Percentiles rank a stretch among this genome's conserved stretches.
Evolutionary conservation across 2,888 invertebrate genomes (phyloP).

Genomic region (Theretra japonica): DNA sequence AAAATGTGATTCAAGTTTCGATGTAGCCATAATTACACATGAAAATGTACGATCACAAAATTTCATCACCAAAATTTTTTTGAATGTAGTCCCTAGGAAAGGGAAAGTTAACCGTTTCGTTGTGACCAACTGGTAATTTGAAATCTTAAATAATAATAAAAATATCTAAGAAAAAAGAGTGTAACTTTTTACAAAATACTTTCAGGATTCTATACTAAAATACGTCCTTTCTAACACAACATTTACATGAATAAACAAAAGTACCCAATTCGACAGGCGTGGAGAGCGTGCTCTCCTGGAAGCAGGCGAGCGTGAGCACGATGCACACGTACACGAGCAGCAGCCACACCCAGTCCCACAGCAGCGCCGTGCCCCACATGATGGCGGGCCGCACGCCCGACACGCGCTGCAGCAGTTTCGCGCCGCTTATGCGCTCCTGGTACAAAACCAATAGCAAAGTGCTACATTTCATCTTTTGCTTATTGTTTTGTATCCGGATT

Average conservation of each 20-base stretch:
- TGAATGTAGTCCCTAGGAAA: too few species aligned
- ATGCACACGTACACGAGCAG: constrained; percentile 84
- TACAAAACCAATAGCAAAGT: not conserved
- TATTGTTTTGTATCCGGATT: too few species aligned
- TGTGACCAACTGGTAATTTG: too few species aligned
- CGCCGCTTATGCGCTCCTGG: constrained; percentile 87
- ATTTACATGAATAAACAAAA: not conserved
- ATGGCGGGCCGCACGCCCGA: constrained; percentile 88
- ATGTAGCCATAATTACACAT: not conserved
- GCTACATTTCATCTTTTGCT: not conserved
- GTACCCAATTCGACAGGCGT: constrained; percentile 82
- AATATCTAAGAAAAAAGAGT: too few species aligned
- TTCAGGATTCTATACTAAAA: too few species aligned
- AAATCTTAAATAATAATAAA: too few species aligned
- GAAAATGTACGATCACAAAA: constrained; percentile 8
- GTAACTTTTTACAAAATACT: too few species aligned
- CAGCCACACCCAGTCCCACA: constrained; percentile 89
- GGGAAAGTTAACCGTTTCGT: too few species aligned
- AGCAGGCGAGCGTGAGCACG: constrained; percentile 86
- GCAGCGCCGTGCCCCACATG: constrained; percentile 88
- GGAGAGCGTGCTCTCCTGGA: constrained; percentile 87
- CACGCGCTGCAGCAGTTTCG: constrained; percentile 89
- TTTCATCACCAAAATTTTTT: too few species aligned
- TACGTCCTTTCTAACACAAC: too few species aligned
- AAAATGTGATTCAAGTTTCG: not conserved